phyloP scores from a whole-genome alignment of 2,888 invertebrate genomes.

The Callosobruchus maculatus region DNA sequence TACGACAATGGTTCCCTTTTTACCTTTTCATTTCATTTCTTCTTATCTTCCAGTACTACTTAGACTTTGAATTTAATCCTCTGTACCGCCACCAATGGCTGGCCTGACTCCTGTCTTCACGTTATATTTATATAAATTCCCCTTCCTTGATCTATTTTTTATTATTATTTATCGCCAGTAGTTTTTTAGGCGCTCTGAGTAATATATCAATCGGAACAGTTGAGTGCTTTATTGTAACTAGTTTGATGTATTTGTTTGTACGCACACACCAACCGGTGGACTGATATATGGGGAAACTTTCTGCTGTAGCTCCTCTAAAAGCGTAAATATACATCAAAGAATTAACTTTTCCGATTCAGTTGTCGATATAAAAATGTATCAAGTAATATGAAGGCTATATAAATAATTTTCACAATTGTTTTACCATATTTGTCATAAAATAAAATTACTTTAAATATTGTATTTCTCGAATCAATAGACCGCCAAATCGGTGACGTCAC shows the following conservation, averaged over 20 bases:
- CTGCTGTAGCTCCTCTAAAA: background rate
- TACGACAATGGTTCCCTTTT: too few species aligned
- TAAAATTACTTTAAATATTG: too few species aligned
- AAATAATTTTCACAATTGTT: too few species aligned
- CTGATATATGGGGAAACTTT: background rate
- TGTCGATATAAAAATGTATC: background rate
- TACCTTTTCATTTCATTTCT: too few species aligned
- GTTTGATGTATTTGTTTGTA: background rate
- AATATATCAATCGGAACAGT: background rate
- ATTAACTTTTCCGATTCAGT: background rate
- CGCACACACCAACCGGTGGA: background rate
- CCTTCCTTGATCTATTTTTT: constrained; percentile 21
- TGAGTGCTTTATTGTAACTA: background rate
- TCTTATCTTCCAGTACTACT: too few species aligned
- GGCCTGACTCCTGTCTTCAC: background rate
- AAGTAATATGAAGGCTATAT: background rate
- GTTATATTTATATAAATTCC: constrained; percentile 13
- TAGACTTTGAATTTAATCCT: too few species aligned
- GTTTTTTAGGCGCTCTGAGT: background rate
- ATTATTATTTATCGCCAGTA: constrained; percentile 17
- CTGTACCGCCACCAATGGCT: background rate
- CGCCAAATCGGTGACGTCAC: too few species aligned
- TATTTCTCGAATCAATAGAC: too few species aligned
- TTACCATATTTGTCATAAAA: too few species aligned
- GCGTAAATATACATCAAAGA: background rate